Evolutionary conservation across 64 coral and sea anemone species (phyloP), one percentile per base, ranked within the genome.

Genomic region (Porites lutea): DNA sequence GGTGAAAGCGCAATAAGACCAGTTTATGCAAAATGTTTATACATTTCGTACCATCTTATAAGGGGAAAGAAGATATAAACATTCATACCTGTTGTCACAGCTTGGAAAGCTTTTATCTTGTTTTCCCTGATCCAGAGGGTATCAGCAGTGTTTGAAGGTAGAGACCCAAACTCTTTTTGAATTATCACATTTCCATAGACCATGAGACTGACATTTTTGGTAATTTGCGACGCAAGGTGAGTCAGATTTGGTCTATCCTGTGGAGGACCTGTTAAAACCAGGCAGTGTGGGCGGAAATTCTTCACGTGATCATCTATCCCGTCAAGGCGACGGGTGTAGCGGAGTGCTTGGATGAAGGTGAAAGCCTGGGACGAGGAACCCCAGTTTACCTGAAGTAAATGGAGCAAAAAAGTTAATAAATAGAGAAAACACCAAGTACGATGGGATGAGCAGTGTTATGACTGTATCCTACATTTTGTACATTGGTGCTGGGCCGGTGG

Each of bases 231-330:
- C 23, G 89, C 93, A 15, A 98, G 67, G 45, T 79, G 72, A n/a
- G 82, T 52, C 19, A 98, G 61, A 37, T 92, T 82, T 6, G 78
- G 84, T 11, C 89, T 90, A 13, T 88, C 51, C 23, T 65, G 44
- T 15, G 89, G 96, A 37, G 54, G 78, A 7, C 96, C 96, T 0
- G 83, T 84, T 5, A 98, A 74, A 21, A 95, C 96, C 6, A 98
- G 65, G 73, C 93, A 98, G 78, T 98, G 93, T 37, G 96, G 96
- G 18, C 96, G 96, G 67, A 89, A 98, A 69, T 98, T 98, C 74
- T 98, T 98, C 71, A 98, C 96, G 49, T 98, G 96, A n/a, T 98
- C 93, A 52, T 80, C 93, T 23, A 95, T 88, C 20, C 37, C 70
- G 13, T 98, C 93, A 19, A 95, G 90, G 43, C 72, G 82, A 59